phyloP scores from a whole-genome alignment of 2,113 vertebrate species.

The Candoia aspera region DNA sequence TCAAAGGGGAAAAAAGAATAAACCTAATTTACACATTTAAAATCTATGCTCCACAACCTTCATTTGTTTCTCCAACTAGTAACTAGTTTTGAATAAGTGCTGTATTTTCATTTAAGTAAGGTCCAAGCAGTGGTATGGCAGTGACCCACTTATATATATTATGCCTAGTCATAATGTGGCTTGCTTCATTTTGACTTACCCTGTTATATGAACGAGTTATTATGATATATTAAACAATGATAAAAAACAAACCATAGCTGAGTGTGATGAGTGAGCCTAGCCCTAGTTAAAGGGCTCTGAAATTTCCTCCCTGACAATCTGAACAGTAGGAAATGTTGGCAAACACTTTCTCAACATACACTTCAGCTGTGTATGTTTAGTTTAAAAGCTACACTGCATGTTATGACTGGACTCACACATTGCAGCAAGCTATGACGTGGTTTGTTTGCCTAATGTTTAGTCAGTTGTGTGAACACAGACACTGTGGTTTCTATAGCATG shows the following conservation, averaged over 20 bases:
- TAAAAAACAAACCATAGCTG: neutral
- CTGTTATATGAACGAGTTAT: neutral
- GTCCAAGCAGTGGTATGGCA: neutral
- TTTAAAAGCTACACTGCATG: neutral
- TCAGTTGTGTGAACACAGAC: neutral
- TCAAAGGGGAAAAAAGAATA: constrained; percentile 15
- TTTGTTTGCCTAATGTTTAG: neutral
- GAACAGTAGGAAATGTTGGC: neutral
- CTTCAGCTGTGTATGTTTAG: neutral
- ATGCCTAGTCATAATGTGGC: neutral
- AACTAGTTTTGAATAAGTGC: neutral
- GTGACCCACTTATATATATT: neutral
- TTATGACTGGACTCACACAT: neutral
- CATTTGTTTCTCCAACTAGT: neutral
- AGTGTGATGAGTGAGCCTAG: neutral
- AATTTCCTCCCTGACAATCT: neutral
- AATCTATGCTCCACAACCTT: neutral
- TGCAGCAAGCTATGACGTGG: neutral
- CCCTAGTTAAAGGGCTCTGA: neutral
- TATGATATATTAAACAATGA: neutral
- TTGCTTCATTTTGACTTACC: neutral
- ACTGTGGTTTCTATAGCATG: neutral
- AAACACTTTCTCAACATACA: neutral
- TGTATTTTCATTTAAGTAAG: neutral
- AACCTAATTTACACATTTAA: neutral